Percentiles rank a stretch among this genome's conserved stretches.
These are phyloP conservation scores for Microctonus aethiopoides DNA, from an alignment of 2,888 invertebrate species.

Conservation along the genomic window DNA sequence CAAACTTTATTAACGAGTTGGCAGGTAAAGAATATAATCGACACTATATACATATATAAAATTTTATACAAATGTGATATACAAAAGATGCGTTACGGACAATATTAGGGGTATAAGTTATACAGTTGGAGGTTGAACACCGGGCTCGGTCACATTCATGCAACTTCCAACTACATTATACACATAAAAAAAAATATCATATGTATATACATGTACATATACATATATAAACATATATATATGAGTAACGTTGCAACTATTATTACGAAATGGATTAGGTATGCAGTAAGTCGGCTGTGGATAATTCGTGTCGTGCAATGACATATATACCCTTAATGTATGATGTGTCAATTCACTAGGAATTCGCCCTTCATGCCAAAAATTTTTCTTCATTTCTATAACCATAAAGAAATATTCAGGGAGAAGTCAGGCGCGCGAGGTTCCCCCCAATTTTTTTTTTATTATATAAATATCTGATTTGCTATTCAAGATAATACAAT, in stretches of 20 bases:
- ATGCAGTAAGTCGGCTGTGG: conserved; percentile 58
- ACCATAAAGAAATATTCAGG: neutral
- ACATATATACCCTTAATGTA: neutral
- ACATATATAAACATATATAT: neutral
- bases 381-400: conserved; percentile 13
- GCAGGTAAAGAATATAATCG: conserved; percentile 46
- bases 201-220: neutral
- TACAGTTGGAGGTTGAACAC: conserved; percentile 36
- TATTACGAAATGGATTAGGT: conserved; percentile 61
- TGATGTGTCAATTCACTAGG: conserved; percentile 46
- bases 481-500: too few relatives aligned
- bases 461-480: too few relatives aligned
- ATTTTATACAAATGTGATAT: too few relatives aligned
- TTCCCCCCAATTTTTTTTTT: neutral
- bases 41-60: too few relatives aligned
- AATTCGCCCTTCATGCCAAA: conserved; percentile 1
- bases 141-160: conserved; percentile 28
- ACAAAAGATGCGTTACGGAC: conserved; percentile 33
- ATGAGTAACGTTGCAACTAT: conserved; percentile 40
- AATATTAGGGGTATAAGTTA: conserved; percentile 7
- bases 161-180: conserved; percentile 32
- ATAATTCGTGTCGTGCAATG: conserved; percentile 52
- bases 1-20: conserved; percentile 61
- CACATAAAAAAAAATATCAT: too few relatives aligned
- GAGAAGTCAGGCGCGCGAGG: neutral